Percentiles rank a stretch among this genome's conserved stretches.
Conservation (phyloP, 2,888 invertebrate genomes). For the Pammene fasciana region DNA sequence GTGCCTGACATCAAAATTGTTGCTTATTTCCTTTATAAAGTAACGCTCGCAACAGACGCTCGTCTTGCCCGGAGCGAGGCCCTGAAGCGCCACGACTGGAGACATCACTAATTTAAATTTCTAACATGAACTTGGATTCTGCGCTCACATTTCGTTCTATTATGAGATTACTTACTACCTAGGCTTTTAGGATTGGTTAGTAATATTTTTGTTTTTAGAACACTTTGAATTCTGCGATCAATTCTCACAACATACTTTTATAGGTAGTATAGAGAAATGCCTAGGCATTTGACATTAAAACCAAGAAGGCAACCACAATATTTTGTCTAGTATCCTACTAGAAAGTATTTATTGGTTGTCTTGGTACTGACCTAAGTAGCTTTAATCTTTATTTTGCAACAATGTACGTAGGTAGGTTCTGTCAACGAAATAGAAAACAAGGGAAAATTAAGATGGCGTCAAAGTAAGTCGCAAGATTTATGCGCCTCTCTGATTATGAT, state of each 20-base stretch:
- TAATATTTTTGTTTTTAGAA: no score
- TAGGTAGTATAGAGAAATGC: neutral
- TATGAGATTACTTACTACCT: neutral
- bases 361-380: neutral
- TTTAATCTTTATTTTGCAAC: neutral
- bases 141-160: slow-evolving; percentile 5
- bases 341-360: no score
- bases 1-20: slow-evolving; percentile 16
- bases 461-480: slow-evolving; percentile 24
- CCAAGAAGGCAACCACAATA: no score
- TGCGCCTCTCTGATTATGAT: slow-evolving; percentile 19
- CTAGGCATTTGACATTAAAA: neutral
- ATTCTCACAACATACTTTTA: no score
- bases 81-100: slow-evolving; percentile 1
- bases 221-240: no score
- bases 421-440: neutral
- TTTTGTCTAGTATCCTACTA: no score
- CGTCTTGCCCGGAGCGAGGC: slow-evolving; percentile 1
- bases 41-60: slow-evolving; percentile 21
- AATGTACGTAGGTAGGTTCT: neutral
- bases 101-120: slow-evolving; percentile 30
- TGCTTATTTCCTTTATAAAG: slow-evolving; percentile 29
- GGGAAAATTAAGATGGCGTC: neutral
- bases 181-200: neutral
- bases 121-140: slow-evolving; percentile 14